These are phyloP conservation scores for Stenopsyche tienmushanensis DNA, from an alignment of 1,140 invertebrate genomes.

Conservation along the genomic window DNA sequence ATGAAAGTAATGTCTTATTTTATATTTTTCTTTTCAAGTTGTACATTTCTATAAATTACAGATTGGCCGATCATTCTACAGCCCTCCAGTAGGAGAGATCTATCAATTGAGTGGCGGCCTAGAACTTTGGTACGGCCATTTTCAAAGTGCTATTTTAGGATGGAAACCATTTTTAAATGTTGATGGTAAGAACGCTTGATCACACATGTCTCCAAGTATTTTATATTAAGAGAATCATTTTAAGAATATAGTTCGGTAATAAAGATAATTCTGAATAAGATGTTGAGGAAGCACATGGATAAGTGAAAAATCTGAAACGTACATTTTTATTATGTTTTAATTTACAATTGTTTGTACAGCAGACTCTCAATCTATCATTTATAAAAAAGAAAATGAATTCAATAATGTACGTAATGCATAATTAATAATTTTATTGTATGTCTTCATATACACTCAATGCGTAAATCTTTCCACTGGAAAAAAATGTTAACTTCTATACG, in stretches of 20 bases:
- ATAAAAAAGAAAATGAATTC: too few relatives aligned
- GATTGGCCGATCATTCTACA: constrained; percentile 61
- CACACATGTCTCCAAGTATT: neutral
- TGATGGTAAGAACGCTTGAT: constrained; percentile 58
- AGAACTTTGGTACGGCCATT: constrained; percentile 67
- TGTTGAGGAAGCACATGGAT: too few relatives aligned
- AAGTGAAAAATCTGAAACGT: neutral
- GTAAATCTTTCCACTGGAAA: too few relatives aligned
- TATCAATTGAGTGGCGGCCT: constrained; percentile 61
- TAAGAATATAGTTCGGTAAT: neutral
- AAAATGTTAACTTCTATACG: too few relatives aligned
- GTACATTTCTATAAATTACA: constrained; percentile 26
- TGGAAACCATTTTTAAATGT: constrained; percentile 73
- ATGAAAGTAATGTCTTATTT: neutral
- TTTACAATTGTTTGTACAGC: neutral
- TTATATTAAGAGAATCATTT: neutral
- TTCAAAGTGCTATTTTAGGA: constrained; percentile 72
- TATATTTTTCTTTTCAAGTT: neutral
- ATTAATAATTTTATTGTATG: too few relatives aligned
- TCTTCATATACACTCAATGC: too few relatives aligned
- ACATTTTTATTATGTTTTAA: neutral
- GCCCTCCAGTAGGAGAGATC: constrained; percentile 45
- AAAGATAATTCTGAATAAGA: too few relatives aligned
- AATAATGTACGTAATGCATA: too few relatives aligned
- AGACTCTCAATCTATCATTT: too few relatives aligned